Evolutionary conservation across 1,140 invertebrate genomes (phyloP).

Genomic region (Meloidogyne floridensis): DNA sequence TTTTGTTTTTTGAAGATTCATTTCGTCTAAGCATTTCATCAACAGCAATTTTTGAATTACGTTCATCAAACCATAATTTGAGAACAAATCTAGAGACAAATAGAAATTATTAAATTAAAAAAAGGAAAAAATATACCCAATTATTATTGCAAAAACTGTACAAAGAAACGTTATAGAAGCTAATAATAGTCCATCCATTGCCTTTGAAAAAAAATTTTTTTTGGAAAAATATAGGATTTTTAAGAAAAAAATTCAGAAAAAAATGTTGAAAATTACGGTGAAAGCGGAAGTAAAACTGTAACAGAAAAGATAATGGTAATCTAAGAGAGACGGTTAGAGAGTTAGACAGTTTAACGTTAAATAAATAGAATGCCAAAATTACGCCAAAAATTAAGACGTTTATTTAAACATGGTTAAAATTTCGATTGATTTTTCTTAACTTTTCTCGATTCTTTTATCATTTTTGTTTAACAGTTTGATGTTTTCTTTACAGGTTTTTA

Average conservation of each 20-base stretch:
- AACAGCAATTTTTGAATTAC: constrained; percentile 23
- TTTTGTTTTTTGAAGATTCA: not conserved
- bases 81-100: constrained; percentile 34
- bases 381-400: too few species aligned
- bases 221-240: too few species aligned
- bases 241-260: too few species aligned
- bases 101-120: not conserved
- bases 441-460: not conserved
- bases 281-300: not conserved
- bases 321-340: too few species aligned
- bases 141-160: constrained; percentile 32
- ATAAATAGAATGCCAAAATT: too few species aligned
- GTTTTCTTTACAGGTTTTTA: too few species aligned
- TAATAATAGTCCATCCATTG: constrained; percentile 30
- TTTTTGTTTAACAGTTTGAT: too few species aligned
- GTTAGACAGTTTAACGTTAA: too few species aligned
- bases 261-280: not conserved
- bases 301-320: too few species aligned
- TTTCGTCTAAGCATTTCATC: not conserved
- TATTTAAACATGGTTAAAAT: too few species aligned
- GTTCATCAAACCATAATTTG: constrained; percentile 49
- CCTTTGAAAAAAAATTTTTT: not conserved
- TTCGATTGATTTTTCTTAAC: too few species aligned
- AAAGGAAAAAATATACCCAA: constrained; percentile 12
- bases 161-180: constrained; percentile 31